These are phyloP conservation scores for Graptemys geographica DNA, from an alignment of 2,797 vertebrate genomes.

Conservation along the genomic window DNA sequence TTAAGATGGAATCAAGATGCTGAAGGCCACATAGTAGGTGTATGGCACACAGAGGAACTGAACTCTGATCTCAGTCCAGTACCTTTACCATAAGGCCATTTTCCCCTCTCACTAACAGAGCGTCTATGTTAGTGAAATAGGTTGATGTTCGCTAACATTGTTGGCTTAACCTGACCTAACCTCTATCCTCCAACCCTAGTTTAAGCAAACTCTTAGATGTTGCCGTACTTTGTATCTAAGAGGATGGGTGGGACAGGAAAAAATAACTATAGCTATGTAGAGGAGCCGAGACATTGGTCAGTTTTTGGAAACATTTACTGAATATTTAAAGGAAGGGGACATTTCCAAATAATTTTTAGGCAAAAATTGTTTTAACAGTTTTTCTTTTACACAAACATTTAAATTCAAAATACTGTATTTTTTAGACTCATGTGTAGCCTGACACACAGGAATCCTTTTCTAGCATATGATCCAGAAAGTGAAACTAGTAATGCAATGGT, in stretches of 20 bases:
- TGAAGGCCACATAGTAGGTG: neutral
- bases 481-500: neutral
- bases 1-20: neutral
- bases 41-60: constrained; percentile 15
- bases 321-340: neutral
- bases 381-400: neutral
- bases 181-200: neutral
- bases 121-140: neutral
- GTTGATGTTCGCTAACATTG: neutral
- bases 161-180: neutral
- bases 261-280: neutral
- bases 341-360: neutral
- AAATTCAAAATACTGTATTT: neutral
- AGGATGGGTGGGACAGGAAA: neutral
- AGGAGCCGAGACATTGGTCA: neutral
- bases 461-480: neutral
- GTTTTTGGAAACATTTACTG: neutral
- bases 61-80: fast-evolving
- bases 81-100: neutral
- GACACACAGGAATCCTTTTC: neutral
- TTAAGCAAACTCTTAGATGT: neutral
- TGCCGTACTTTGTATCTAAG: neutral
- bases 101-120: neutral
- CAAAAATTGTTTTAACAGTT: neutral
- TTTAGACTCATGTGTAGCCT: neutral